phyloP scores from a whole-genome alignment of 2,888 invertebrate genomes.

The Coleophora flavipennella region DNA sequence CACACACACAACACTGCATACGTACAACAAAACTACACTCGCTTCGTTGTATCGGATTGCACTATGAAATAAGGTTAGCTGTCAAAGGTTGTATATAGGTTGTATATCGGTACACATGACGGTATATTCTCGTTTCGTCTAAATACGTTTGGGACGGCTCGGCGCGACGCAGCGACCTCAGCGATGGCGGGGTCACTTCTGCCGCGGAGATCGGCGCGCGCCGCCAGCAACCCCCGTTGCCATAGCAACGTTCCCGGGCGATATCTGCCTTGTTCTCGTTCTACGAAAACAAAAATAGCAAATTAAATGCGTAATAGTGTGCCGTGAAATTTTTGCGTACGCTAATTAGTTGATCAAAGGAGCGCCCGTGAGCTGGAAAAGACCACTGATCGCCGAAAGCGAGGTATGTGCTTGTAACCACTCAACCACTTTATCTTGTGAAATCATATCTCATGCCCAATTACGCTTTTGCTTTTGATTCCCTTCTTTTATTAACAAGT shows the following conservation, averaged over 20 bases:
- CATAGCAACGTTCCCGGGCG: slow-evolving; percentile 62
- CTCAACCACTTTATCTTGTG: slow-evolving; percentile 8
- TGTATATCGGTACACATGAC: slow-evolving; percentile 24
- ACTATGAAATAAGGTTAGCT: slow-evolving; percentile 19
- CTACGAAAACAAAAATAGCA: slow-evolving; percentile 67
- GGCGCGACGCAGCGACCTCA: slow-evolving; percentile 48
- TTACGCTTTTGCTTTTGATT: too few relatives aligned
- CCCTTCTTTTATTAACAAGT: slow-evolving; percentile 5
- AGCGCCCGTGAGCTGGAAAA: slow-evolving; percentile 23
- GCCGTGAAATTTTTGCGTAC: slow-evolving; percentile 44
- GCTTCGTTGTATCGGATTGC: slow-evolving; percentile 25
- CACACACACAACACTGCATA: slow-evolving; percentile 33
- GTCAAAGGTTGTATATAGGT: slow-evolving; percentile 30
- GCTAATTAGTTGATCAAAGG: slow-evolving; percentile 46
- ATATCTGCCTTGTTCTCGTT: slow-evolving; percentile 53
- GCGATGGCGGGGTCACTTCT: slow-evolving; percentile 54
- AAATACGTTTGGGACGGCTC: slow-evolving; percentile 35
- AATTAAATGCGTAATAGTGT: slow-evolving; percentile 67
- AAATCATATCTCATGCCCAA: too few relatives aligned
- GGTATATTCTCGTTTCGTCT: slow-evolving; percentile 40
- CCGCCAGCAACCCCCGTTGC: slow-evolving; percentile 58
- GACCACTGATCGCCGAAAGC: slow-evolving; percentile 24
- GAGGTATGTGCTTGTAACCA: slow-evolving; percentile 25
- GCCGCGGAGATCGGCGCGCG: slow-evolving; percentile 62
- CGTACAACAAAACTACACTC: slow-evolving; percentile 26